Percentiles rank a stretch among this genome's conserved stretches.
phyloP scores from a whole-genome alignment of 2,797 vertebrate genomes.

The Leptatherina wallacei region DNA sequence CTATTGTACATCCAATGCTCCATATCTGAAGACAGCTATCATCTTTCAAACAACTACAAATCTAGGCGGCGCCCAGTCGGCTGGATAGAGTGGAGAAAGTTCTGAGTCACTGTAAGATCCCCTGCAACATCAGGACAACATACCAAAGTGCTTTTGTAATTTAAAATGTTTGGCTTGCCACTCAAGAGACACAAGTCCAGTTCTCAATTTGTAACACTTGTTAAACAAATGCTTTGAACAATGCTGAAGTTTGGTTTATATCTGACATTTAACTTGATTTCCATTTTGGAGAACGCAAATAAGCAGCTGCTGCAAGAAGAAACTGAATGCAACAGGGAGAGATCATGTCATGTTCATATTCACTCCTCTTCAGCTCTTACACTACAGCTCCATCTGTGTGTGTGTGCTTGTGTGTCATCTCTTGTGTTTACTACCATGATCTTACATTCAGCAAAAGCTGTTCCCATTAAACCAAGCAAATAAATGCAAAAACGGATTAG shows the following conservation, averaged over 20 bases:
- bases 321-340: constrained; percentile 60
- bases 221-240: constrained; percentile 22
- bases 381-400: constrained; percentile 35
- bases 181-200: constrained; percentile 13
- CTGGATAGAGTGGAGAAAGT: background rate
- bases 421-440: constrained; percentile 11
- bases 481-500: background rate
- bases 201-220: constrained; percentile 28
- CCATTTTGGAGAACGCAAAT: constrained; percentile 45
- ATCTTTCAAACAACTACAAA: constrained; percentile 50
- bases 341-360: constrained; percentile 51
- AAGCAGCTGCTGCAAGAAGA: constrained; percentile 54
- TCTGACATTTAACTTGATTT: constrained; percentile 51
- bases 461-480: background rate
- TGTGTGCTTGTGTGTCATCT: constrained; percentile 12
- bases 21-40: constrained; percentile 38
- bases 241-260: constrained; percentile 34
- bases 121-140: constrained; percentile 1
- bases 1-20: constrained; percentile 43
- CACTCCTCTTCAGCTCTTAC: constrained; percentile 49
- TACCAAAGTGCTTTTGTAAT: constrained; percentile 6
- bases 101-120: constrained; percentile 26
- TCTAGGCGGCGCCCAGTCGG: constrained; percentile 20
- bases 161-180: constrained; percentile 1
- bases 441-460: background rate